Percentiles rank a stretch among this genome's conserved stretches.
phyloP scores from a whole-genome alignment of 2,113 vertebrate genomes.

The Pseudopipra pipra region DNA sequence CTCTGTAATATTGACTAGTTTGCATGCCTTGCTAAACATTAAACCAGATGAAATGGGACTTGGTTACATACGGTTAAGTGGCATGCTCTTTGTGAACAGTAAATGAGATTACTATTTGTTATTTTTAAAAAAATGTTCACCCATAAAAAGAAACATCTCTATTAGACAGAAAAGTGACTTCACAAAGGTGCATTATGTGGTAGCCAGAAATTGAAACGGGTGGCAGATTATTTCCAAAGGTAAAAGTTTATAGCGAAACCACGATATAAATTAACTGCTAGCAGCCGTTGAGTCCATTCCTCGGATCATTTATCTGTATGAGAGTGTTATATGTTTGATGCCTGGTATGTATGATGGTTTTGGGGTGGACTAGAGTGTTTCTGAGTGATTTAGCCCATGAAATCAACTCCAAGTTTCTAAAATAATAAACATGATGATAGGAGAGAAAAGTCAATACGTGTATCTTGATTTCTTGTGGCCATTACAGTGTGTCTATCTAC shows the following conservation, averaged over 20 bases:
- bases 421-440: constrained; percentile 34
- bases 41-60: constrained; percentile 57
- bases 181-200: constrained; percentile 63
- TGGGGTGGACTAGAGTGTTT: constrained; percentile 54
- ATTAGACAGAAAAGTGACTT: constrained; percentile 57
- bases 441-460: not conserved
- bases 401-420: constrained; percentile 48
- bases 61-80: constrained; percentile 39
- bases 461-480: not conserved
- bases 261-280: constrained; percentile 66
- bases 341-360: constrained; percentile 34
- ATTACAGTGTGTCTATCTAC: not conserved
- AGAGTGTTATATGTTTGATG: constrained; percentile 64
- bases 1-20: not conserved
- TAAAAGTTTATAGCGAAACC: constrained; percentile 59
- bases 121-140: constrained; percentile 55
- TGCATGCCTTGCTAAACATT: constrained; percentile 46
- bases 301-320: constrained; percentile 64
- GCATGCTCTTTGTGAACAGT: not conserved
- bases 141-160: constrained; percentile 49
- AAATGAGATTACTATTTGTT: constrained; percentile 66
- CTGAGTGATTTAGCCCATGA: constrained; percentile 55
- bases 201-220: constrained; percentile 61
- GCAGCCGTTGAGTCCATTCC: constrained; percentile 55
- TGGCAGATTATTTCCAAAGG: constrained; percentile 64